Percentiles rank a stretch among this genome's conserved stretches.
Conservation (phyloP, 2,797 vertebrate genomes). For the Urosaurus nigricauda region DNA sequence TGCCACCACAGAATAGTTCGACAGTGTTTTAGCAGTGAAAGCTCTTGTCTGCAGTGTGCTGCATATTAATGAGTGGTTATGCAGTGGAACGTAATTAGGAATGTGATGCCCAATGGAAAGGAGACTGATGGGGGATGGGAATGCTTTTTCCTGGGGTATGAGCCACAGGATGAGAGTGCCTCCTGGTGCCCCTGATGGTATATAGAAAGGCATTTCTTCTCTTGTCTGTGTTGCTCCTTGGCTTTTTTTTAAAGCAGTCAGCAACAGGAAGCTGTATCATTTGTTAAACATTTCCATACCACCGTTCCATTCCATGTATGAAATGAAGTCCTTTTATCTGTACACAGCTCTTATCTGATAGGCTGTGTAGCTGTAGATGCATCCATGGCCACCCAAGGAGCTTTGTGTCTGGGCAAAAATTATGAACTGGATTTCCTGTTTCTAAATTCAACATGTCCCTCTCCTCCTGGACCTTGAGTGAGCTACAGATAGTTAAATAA, state of each 20-base stretch:
- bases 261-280: conserved; percentile 52
- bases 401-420: neutral
- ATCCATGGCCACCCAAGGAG: neutral
- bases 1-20: conserved; percentile 14
- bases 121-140: neutral
- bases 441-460: neutral
- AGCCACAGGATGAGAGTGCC: conserved; percentile 59
- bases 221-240: conserved; percentile 11
- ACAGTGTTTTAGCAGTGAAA: neutral
- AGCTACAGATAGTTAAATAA: neutral
- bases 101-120: conserved; percentile 24
- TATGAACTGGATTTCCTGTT: neutral
- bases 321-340: conserved; percentile 3
- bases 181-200: conserved; percentile 58
- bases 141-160: neutral
- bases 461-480: neutral
- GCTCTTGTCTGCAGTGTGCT: conserved; percentile 3
- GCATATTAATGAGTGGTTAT: conserved; percentile 3
- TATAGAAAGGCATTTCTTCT: conserved; percentile 13
- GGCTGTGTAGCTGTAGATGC: neutral
- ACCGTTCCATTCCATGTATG: neutral
- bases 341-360: neutral
- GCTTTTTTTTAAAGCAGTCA: neutral
- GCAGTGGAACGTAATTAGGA: conserved; percentile 23
- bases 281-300: neutral